Base-by-base conservation (phyloP, 2,797 vertebrate species). In the Fistularia commersonii region DNA sequence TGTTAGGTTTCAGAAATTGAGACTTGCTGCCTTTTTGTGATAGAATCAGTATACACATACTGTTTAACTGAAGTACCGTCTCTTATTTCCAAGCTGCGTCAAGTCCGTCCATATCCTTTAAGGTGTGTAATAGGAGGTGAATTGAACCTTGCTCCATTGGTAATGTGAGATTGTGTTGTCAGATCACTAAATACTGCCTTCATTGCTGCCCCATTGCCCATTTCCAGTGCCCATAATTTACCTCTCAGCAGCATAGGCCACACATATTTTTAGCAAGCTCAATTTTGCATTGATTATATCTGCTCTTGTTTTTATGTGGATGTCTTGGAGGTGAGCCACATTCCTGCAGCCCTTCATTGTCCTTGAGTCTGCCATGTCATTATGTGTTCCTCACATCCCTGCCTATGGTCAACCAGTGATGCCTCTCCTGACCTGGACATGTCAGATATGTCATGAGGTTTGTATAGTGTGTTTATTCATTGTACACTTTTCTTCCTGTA, bases 281-380 rank as follows among this genome's bases (percentile, higher is more conserved):
- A 61, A 48, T 73, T 80, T 72, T 75, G 52, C 83, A 87, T 88
- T 39, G 83, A 89, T 85, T 73, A 53, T 51, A 77, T 87, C 76
- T 75, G 54, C 68, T 82, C 54, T 48, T 47, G 71, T 77, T 72
- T 64, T 64, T 77, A 53, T 69, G 69, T 41, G 53, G 69, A 72
- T 33, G 45, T 41, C 57, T 60, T 79, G 85, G 77, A 81, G 45
- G 62, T 53, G 50, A 66, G 80, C 80, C 83, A 80, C 49, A 47
- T 71, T 79, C 58, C 73, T 66, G 57, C 12, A 56, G 63, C 36
- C 48, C 58, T 64, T 55, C 49, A 33, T 69, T 68, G 81, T 86
- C 84, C 87, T 86, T 86, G 80, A 81, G 53, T 67, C 52, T 45
- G 61, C 39, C 50, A n/a, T 74, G 65, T 72, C 76, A 77, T 77